Percentiles rank a stretch among this genome's conserved stretches.
phyloP scores from a whole-genome alignment of 1,140 invertebrate species.

The Tribolium madens region DNA sequence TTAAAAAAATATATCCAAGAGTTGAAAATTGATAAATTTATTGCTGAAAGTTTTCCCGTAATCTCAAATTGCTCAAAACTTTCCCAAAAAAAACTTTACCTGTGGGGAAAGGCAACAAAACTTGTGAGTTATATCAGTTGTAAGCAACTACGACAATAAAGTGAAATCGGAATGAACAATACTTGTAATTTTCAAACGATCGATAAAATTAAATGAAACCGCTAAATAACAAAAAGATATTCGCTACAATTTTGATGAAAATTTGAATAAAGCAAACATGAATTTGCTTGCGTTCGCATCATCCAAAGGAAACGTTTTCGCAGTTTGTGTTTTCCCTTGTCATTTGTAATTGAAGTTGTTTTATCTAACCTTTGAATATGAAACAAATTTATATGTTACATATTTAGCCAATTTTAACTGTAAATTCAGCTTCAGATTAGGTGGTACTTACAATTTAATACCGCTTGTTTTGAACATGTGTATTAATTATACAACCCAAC shows the following conservation, averaged over 20 bases:
- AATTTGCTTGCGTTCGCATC: not conserved
- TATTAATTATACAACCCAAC: no score
- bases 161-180: not conserved
- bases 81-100: constrained; percentile 4
- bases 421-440: no score
- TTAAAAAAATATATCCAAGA: constrained; percentile 1
- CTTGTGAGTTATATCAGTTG: not conserved
- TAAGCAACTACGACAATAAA: not conserved
- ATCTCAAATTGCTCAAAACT: constrained; percentile 21
- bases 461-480: no score
- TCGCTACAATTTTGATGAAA: not conserved
- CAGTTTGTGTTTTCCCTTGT: not conserved
- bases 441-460: no score
- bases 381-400: not conserved
- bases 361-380: not conserved
- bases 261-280: not conserved
- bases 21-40: constrained; percentile 26
- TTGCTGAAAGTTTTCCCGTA: constrained; percentile 4
- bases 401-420: not conserved
- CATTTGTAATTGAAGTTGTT: not conserved
- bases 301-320: not conserved
- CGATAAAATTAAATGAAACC: not conserved
- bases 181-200: not conserved
- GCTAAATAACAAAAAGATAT: not conserved
- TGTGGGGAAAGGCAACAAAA: not conserved